These are phyloP conservation scores for Melipona bicolor DNA, from an alignment of 2,888 invertebrate genomes.

Conservation along the genomic window DNA sequence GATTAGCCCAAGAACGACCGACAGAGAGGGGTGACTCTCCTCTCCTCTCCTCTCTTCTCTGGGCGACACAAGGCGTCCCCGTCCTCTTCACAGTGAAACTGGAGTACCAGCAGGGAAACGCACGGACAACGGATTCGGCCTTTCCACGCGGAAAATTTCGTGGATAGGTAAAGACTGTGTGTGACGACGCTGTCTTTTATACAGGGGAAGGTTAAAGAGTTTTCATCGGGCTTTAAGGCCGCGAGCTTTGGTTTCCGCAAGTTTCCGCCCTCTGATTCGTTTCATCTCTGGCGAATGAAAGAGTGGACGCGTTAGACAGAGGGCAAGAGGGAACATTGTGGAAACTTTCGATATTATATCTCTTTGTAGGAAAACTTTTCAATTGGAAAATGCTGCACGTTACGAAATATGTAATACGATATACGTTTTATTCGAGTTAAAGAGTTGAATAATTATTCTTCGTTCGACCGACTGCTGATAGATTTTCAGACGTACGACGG, in stretches of 20 bases:
- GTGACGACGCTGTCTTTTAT: neutral
- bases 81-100: slow-evolving; percentile 12
- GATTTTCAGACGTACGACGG: neutral
- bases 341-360: neutral
- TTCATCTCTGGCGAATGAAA: neutral
- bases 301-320: neutral
- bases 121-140: neutral
- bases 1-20: neutral
- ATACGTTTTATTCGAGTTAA: no score
- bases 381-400: no score
- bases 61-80: neutral
- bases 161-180: neutral
- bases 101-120: neutral
- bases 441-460: no score
- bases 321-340: neutral
- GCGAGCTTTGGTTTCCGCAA: neutral
- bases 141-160: neutral
- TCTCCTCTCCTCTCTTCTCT: no score
- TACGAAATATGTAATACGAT: no score
- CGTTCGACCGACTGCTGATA: neutral
- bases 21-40: no score
- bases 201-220: neutral
- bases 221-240: neutral
- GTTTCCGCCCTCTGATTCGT: neutral
- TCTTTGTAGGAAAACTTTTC: no score